Evolutionary conservation across 2,888 invertebrate species (phyloP), one percentile per base, ranked within the genome.

Genomic region (Aphodius sticticus): DNA sequence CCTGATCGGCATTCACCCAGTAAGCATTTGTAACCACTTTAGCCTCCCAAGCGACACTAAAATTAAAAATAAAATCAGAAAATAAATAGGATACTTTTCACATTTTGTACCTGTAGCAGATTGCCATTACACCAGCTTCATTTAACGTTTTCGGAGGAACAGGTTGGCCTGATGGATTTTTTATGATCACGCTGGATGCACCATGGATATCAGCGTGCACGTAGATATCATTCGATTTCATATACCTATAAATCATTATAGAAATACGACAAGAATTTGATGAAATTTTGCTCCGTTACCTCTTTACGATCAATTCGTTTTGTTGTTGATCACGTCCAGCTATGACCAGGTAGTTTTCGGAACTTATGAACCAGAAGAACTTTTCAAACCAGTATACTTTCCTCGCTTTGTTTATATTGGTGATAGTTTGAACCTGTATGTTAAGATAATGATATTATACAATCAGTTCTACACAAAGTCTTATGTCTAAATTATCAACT

Each of bases 381-480:
- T 99, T 99, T 90, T 99, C 99, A 91, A 99, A 99, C 99, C 99
- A 99, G 89, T 96, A 97, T 0, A 96, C 95, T 90, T 98, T 98
- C 74, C 99, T 91, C 1, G 96, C 96, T 89, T 99, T 99, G 84
- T 95, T 96, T 83, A 99, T 99, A 85, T 93, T 96, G 78, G 97
- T 96, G 84, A 97, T 96, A 0, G 96, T 94, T 86, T 97, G 95
- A 0, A 89, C 85, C 86, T 86, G 12, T 70, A 26, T n/a, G 6
- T 9, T 26, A 71, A 71, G 6, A 70, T 70, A 16, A 12, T 6
- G 16, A 6, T n/a, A n/a, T 16, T 12, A 7, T 6, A 70, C n/a
- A 70, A 12, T 70, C 15, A 70, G 26, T 26, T 26, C 26, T 26
- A 26, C 26, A 26, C 26, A 26, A 26, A 3, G 26, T 26, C 26